Percentiles rank a stretch among this genome's conserved stretches.
Evolutionary conservation across 2,113 vertebrate genomes (phyloP).

Genomic region (Lota lota): DNA sequence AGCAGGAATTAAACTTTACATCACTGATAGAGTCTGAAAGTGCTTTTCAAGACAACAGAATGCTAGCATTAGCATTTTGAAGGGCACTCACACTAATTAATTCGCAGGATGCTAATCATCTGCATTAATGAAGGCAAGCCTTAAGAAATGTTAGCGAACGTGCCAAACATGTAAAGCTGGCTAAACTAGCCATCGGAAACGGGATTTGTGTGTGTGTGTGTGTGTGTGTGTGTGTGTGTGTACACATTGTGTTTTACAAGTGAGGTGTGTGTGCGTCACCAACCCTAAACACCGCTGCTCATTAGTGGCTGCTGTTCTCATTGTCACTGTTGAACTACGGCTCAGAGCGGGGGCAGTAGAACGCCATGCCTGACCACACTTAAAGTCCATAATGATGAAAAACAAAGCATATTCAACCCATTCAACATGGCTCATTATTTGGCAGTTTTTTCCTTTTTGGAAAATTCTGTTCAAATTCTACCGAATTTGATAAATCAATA

Average conservation of each 20-base stretch:
- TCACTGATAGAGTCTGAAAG: slow-evolving; percentile 46
- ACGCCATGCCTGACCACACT: slow-evolving; percentile 28
- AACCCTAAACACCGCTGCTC: slow-evolving; percentile 43
- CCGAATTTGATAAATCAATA: too few species aligned
- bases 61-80: slow-evolving; percentile 77
- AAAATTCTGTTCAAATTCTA: too few species aligned
- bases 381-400: slow-evolving; percentile 28
- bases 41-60: slow-evolving; percentile 67
- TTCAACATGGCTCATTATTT: too few species aligned
- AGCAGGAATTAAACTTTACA: slow-evolving; percentile 35
- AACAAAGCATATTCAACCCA: not conserved
- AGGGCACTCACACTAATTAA: slow-evolving; percentile 77
- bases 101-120: slow-evolving; percentile 74
- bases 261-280: slow-evolving; percentile 45
- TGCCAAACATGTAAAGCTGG: slow-evolving; percentile 72
- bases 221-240: slow-evolving; percentile 17
- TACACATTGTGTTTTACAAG: slow-evolving; percentile 34
- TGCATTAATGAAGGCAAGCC: slow-evolving; percentile 76
- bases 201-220: slow-evolving; percentile 24
- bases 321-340: slow-evolving; percentile 26
- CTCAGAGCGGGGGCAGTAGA: slow-evolving; percentile 44
- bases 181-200: slow-evolving; percentile 62
- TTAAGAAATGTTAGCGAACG: slow-evolving; percentile 75
- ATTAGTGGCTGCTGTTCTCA: slow-evolving; percentile 58
- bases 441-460: too few species aligned